Base-by-base conservation (phyloP, 2,797 vertebrate species). In the Pagetopsis macropterus region DNA sequence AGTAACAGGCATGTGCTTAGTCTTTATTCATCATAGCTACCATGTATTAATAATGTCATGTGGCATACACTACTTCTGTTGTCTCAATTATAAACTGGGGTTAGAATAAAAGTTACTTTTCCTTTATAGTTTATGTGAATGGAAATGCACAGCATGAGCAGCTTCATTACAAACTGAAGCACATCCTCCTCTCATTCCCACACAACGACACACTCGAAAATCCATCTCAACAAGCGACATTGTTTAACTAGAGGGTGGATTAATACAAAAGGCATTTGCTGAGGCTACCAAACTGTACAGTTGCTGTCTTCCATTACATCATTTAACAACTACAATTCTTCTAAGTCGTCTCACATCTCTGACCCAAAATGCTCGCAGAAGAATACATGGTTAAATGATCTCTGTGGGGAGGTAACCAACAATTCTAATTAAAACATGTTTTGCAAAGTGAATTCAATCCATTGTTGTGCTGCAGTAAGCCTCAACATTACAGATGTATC, bases 141-240 rank as follows among this genome's bases (percentile, higher is more conserved):
- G 23, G 14, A 31, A 58, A 55, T 43, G 43, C 14, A 54, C 4
- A 52, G 52, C 4, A 72, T 49, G 2, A 48, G n/a, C 56, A 49
- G 51, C 33, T 62, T 63, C 60, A 59, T 63, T 55, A 61, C 16
- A 19, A 48, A 52, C 5, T 65, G 70, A 73, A 64, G 31, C 48
- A 55, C 65, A 57, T 65, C 41, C 54, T 76, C 59, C 27, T 72
- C 65, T 60, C 78, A 52, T 76, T 78, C 71, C 9, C 15, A 16
- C 66, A 75, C 19, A 48, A 50, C 51, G 17, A 62, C 59, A 63
- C 48, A 62, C 68, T 62, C 54, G 46, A 61, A 54, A 31, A 19
- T 48, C 45, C 41, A 76, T 72, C 31, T 79, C n/a, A 56, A 73
- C 45, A 33, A 17, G 59, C 51, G 64, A 21, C 33, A 66, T 19